Conservation (phyloP, 2,888 invertebrate genomes). For the Ormia ochracea region DNA sequence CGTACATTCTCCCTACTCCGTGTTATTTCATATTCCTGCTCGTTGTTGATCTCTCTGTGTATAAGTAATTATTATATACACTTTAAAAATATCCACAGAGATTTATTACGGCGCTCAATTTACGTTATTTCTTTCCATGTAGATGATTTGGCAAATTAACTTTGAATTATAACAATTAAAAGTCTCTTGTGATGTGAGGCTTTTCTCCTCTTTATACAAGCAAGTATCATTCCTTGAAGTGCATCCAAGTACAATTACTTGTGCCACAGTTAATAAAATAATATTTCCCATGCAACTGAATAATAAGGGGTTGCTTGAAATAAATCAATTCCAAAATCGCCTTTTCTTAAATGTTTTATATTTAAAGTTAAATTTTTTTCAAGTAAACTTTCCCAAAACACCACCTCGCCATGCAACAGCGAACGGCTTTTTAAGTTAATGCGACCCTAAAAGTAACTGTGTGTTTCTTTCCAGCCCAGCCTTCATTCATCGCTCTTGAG, state of each 20-base stretch:
- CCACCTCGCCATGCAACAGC: background rate
- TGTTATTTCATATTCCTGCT: no score
- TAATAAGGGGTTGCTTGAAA: constrained; percentile 42
- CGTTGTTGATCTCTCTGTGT: no score
- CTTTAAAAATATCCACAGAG: no score
- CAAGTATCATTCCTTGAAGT: background rate
- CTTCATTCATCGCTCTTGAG: constrained; percentile 26
- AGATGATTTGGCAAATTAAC: background rate
- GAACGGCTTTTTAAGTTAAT: constrained; percentile 13
- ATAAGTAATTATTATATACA: no score
- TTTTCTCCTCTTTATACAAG: background rate
- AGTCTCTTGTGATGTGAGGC: background rate
- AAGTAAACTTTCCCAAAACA: constrained; percentile 7
- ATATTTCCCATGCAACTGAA: constrained; percentile 31
- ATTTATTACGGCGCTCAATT: background rate
- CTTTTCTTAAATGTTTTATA: constrained; percentile 35
- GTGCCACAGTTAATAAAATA: background rate
- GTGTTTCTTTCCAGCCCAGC: constrained; percentile 13
- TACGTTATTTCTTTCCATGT: background rate
- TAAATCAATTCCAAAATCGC: constrained; percentile 47
- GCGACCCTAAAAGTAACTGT: constrained; percentile 35
- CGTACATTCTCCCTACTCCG: no score
- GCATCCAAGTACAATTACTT: background rate
- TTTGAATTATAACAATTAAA: background rate
- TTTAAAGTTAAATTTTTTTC: constrained; percentile 42